These are phyloP conservation scores for Strigamia transsilvanica DNA, from an alignment of 2,888 invertebrate genomes.

Conservation along the genomic window DNA sequence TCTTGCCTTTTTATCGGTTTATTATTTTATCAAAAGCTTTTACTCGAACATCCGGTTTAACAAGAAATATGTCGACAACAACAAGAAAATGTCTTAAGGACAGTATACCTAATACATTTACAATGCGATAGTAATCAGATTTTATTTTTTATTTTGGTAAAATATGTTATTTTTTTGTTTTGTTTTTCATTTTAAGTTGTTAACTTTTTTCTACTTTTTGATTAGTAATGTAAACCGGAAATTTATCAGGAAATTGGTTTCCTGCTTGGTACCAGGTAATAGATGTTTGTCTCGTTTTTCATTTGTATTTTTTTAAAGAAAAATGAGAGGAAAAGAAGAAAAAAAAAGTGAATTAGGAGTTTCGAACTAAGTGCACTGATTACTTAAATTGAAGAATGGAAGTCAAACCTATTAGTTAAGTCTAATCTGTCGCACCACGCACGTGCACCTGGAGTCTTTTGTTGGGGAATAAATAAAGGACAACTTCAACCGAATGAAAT, in stretches of 20 bases:
- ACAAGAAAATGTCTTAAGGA: neutral
- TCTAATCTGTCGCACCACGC: neutral
- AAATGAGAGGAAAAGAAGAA: neutral
- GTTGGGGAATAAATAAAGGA: neutral
- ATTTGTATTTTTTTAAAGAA: neutral
- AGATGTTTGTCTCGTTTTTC: neutral
- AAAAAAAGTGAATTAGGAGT: neutral
- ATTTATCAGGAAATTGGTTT: slow-evolving; percentile 8
- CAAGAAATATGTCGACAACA: neutral
- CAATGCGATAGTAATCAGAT: slow-evolving; percentile 1
- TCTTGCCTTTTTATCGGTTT: neutral
- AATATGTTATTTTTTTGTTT: neutral
- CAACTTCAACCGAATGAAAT: neutral
- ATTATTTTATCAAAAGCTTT: neutral
- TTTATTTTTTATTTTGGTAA: neutral
- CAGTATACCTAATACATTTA: neutral
- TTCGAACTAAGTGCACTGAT: neutral
- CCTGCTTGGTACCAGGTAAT: neutral
- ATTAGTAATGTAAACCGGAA: slow-evolving; percentile 11
- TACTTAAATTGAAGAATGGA: neutral
- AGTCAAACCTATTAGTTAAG: slow-evolving; percentile 3
- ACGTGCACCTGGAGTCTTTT: neutral
- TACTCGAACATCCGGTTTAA: neutral
- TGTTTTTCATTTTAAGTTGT: neutral
- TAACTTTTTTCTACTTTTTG: neutral